Evolutionary conservation across 2,797 vertebrate genomes (phyloP), one percentile per base, ranked within the genome.

Genomic region (Hemitrygon akajei): DNA sequence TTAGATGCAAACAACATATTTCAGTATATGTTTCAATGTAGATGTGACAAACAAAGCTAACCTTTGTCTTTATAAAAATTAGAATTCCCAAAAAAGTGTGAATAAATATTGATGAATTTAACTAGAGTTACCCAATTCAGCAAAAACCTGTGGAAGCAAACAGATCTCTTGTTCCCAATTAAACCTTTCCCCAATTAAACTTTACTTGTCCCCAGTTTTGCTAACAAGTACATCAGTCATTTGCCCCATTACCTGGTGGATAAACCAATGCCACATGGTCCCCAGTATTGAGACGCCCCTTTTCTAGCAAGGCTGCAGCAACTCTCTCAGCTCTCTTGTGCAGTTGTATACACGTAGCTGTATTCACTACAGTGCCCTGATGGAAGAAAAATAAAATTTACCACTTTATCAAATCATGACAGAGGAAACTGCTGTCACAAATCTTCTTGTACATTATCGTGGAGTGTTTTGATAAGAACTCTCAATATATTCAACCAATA

Each of bases 231-330:
- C 10, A 16, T 58, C 40, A 93, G 56, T 47, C 22, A 47, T 34
- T 47, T 73, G 27, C 76, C 40, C 37, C 76, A 37, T 95, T 94
- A 98, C 97, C 97, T 95, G 98, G 98, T 5, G 98, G 98, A 95
- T 98, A 99, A 92, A 99, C 98, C 7, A 99, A 96, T 4, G 98
- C 98, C 89, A 99, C 98, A 0, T 99, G 98, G 96, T 99, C 98
- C 91, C 98, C 98, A 0, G 97, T 95, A 94, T 96, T 98, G 80
- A 99, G 97, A 25, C 97, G 97, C 14, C 98, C 98, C 94, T 97
- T 97, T 94, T 98, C 98, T 95, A 96, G 95, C 95, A 99, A 96
- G 0, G 98, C 98, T 0, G 97, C 96, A 0, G 98, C 98, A 75
- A 99, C 97, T 0, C 98, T 97, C 95, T 99, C 98, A 0, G 98